Evolutionary conservation across 2,113 vertebrate genomes (phyloP), one percentile per base, ranked within the genome.

Genomic region (Stercorarius parasiticus): DNA sequence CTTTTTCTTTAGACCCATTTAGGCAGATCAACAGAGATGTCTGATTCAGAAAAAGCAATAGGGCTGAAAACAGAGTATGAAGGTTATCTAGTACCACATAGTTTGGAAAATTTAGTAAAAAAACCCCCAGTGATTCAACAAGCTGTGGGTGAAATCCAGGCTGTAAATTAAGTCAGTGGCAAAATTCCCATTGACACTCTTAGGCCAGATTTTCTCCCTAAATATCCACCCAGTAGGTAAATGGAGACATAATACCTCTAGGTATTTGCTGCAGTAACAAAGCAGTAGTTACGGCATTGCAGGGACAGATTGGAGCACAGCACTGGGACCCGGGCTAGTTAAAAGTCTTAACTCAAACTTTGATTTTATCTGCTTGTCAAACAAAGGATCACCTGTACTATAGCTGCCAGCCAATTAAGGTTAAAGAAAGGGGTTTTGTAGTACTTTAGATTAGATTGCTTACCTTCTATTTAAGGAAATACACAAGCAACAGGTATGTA

Each of bases 271-370:
- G 15, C 38, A 65, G 8, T 67, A 59, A 67, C 14, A 70, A 88
- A 94, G 64, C 18, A 11, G 23, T 16, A 29, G 36, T 49, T 72
- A 78, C 7, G 43, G 13, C 10, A 29, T 49, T 61, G n/a, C 40
- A 55, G 29, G 32, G 23, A 32, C 3, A 0, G 10, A 27, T 3
- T 73, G n/a, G 32, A 83, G 13, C 34, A 52, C 18, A 77, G 21
- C 50, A 17, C 36, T 30, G 27, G 73, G 38, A n/a, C 20, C 65
- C 36, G 12, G 2, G 15, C 66, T 70, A 38, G 62, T 56, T 65
- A 65, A 69, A 50, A 80, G 27, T 29, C 45, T 92, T 91, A 77
- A 77, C 16, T 81, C 67, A 88, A 81, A 74, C 36, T 95, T 76
- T 52, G 36, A 69, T 79, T 86, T 82, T 82, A 88, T 56, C 76